Conservation (phyloP, 1,140 invertebrate genomes). For the Sitophilus oryzae region DNA sequence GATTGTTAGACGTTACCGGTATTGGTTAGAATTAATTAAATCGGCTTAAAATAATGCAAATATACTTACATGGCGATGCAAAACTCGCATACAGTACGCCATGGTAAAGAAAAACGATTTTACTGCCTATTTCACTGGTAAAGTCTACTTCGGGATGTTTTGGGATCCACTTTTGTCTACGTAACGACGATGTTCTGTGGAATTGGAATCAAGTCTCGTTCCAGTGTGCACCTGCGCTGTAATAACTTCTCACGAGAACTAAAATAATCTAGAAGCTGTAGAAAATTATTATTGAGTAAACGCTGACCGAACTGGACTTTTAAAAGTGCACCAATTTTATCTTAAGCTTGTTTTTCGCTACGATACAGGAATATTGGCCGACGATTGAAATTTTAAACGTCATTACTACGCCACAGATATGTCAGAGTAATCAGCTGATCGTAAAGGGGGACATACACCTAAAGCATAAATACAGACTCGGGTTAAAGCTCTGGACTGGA, state of each 20-base stretch:
- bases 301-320: background rate
- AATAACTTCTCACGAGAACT: background rate
- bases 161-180: conserved; percentile 9
- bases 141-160: background rate
- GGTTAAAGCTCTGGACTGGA: too few relatives aligned
- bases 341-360: too few relatives aligned
- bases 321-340: background rate
- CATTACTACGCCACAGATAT: too few relatives aligned
- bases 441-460: too few relatives aligned
- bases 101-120: conserved; percentile 46
- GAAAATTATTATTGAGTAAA: background rate
- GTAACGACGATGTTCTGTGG: background rate
- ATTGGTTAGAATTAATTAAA: background rate
- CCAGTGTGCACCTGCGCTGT: background rate
- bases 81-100: conserved; percentile 68
- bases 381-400: too few relatives aligned
- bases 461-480: too few relatives aligned
- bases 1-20: background rate
- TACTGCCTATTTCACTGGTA: background rate
- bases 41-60: background rate
- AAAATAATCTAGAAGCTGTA: background rate
- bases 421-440: too few relatives aligned
- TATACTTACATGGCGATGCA: conserved; percentile 62
- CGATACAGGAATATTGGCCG: too few relatives aligned
- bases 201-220: background rate